Percentiles rank a stretch among this genome's conserved stretches.
These are phyloP conservation scores for Sardina pilchardus DNA, from an alignment of 2,113 vertebrate genomes.

Conservation along the genomic window DNA sequence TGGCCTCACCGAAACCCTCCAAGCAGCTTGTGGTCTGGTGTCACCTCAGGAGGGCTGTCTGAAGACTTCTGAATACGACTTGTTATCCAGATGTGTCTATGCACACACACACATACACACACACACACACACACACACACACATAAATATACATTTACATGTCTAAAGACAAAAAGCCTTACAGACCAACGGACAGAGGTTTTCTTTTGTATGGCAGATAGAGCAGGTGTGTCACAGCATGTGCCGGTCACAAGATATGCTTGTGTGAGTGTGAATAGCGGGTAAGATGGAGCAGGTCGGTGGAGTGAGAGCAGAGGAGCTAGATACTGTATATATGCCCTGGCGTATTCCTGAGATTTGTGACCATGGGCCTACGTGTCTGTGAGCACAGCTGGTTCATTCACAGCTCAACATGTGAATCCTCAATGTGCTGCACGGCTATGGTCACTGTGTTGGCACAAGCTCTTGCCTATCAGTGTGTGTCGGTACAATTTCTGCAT, in stretches of 20 bases:
- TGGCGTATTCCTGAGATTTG: neutral
- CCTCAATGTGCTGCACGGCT: neutral
- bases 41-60: neutral
- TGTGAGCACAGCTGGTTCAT: neutral
- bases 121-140: neutral
- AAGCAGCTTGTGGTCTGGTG: neutral
- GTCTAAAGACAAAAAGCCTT: neutral
- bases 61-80: neutral
- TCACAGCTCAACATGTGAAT: neutral
- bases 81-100: neutral
- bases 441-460: constrained; percentile 23
- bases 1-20: neutral
- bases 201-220: no score
- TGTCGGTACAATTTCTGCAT: neutral
- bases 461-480: neutral
- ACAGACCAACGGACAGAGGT: neutral
- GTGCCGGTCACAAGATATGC: neutral
- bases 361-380: neutral
- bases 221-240: neutral
- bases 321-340: neutral
- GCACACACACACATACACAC: neutral
- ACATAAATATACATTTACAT: no score
- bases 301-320: neutral
- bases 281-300: neutral
- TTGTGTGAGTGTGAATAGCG: neutral